phyloP scores from a whole-genome alignment of 2,888 invertebrate genomes.

The Apomyelois bistriatella region DNA sequence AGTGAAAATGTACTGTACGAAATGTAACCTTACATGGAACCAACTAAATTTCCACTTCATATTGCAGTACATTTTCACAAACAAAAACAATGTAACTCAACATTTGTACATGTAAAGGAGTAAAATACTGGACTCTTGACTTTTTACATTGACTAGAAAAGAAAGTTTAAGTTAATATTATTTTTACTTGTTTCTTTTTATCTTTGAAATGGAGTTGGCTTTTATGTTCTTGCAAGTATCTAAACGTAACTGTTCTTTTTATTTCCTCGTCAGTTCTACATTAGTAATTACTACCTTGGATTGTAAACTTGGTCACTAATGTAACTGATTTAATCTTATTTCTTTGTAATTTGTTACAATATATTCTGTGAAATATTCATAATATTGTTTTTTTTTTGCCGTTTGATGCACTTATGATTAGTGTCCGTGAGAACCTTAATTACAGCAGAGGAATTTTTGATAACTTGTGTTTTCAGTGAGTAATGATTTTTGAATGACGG shows the following conservation, averaged over 20 bases:
- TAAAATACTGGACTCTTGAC: slow-evolving; percentile 56
- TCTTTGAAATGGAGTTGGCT: slow-evolving; percentile 65
- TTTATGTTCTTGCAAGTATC: slow-evolving; percentile 57
- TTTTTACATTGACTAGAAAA: slow-evolving; percentile 73
- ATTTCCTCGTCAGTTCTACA: slow-evolving; percentile 55
- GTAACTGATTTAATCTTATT: slow-evolving; percentile 54
- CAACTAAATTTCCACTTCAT: slow-evolving; percentile 35
- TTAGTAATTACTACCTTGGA: slow-evolving; percentile 62
- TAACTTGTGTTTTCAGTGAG: too few relatives aligned
- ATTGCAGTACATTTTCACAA: slow-evolving; percentile 64
- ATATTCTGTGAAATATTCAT: slow-evolving; percentile 70
- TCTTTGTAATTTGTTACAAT: slow-evolving; percentile 67
- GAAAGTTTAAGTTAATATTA: slow-evolving; percentile 61
- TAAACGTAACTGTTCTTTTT: slow-evolving; percentile 44
- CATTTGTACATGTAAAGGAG: slow-evolving; percentile 67
- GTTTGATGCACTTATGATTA: too few relatives aligned
- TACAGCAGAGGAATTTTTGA: too few relatives aligned
- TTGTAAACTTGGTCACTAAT: slow-evolving; percentile 71
- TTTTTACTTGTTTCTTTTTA: slow-evolving; percentile 43
- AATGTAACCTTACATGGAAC: slow-evolving; percentile 35
- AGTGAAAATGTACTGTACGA: slow-evolving; percentile 60
- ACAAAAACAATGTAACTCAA: slow-evolving; percentile 76
- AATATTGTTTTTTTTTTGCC: slow-evolving; percentile 4
- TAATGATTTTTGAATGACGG: too few relatives aligned
- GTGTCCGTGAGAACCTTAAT: too few relatives aligned